Percentiles rank a stretch among this genome's conserved stretches.
phyloP scores from a whole-genome alignment of 2,888 invertebrate species.

The Isoperla grammatica region DNA sequence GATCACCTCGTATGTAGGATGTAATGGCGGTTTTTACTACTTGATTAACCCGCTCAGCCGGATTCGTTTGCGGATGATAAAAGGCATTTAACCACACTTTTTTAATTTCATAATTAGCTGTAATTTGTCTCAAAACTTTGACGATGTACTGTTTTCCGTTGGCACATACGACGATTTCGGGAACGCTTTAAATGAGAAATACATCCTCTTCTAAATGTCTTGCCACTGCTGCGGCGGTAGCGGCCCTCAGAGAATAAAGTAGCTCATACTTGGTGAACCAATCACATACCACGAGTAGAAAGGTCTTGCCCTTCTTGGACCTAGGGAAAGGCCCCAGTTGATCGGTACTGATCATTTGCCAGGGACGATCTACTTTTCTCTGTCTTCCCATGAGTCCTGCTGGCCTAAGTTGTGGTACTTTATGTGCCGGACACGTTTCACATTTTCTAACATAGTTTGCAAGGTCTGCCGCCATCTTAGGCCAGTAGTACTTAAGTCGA shows the following conservation, averaged over 20 bases:
- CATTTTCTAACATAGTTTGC: conserved; percentile 31
- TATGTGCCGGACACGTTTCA: conserved; percentile 28
- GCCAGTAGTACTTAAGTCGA: conserved; percentile 33
- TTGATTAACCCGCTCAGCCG: too few relatives aligned
- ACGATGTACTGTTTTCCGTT: conserved; percentile 16
- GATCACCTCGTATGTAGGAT: conserved; percentile 32
- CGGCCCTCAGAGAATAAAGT: conserved; percentile 31
- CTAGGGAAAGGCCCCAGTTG: conserved; percentile 6
- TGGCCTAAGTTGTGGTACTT: conserved; percentile 30
- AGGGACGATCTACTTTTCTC: conserved; percentile 1
- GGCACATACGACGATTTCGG: conserved; percentile 31
- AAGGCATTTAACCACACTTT: conserved; percentile 30
- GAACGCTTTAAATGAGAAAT: conserved; percentile 30
- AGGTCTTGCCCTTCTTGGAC: conserved; percentile 15
- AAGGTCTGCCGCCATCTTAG: conserved; percentile 31
- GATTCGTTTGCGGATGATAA: conserved; percentile 26
- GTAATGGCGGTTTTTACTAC: conserved; percentile 30
- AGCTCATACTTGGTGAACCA: conserved; percentile 31
- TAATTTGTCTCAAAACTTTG: background rate
- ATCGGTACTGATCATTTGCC: conserved; percentile 3
- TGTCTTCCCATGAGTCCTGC: conserved; percentile 9
- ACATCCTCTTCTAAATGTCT: conserved; percentile 30
- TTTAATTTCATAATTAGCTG: conserved; percentile 25
- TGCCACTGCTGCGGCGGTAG: conserved; percentile 27
- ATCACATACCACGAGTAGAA: conserved; percentile 35